These are phyloP conservation scores for Oligia strigilis DNA, from an alignment of 2,888 invertebrate genomes.

Conservation along the genomic window DNA sequence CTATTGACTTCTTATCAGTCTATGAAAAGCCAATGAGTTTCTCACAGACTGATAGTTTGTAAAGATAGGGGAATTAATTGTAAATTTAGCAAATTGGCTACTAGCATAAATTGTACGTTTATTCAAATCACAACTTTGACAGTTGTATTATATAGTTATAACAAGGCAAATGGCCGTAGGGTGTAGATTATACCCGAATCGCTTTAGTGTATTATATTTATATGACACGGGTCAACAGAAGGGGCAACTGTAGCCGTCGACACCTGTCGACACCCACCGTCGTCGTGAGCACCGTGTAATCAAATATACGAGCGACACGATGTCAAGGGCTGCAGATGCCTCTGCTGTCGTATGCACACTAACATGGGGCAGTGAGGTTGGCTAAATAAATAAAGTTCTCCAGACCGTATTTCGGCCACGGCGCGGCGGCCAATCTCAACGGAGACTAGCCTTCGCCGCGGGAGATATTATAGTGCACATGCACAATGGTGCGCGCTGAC, in stretches of 20 bases:
- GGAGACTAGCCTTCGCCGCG: too few species aligned
- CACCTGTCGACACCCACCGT: too few species aligned
- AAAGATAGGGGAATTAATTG: background rate
- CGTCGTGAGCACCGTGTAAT: too few species aligned
- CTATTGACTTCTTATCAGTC: background rate
- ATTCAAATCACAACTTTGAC: background rate
- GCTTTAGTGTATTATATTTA: background rate
- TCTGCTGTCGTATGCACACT: background rate
- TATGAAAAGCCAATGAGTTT: background rate
- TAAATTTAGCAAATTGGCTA: background rate
- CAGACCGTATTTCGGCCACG: too few species aligned
- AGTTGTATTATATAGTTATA: background rate
- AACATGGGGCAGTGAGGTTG: background rate
- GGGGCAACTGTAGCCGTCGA: too few species aligned
- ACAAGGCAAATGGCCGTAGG: background rate
- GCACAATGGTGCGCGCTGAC: too few species aligned
- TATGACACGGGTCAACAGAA: too few species aligned
- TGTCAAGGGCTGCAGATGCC: background rate
- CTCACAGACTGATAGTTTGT: background rate
- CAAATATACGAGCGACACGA: too few species aligned
- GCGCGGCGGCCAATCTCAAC: too few species aligned
- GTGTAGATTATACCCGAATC: background rate
- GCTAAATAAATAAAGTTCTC: too few species aligned
- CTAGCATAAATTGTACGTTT: background rate
- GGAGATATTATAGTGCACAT: conserved; percentile 4